Base-by-base conservation (phyloP, 1,140 invertebrate species). In the Drosophila ironensis region DNA sequence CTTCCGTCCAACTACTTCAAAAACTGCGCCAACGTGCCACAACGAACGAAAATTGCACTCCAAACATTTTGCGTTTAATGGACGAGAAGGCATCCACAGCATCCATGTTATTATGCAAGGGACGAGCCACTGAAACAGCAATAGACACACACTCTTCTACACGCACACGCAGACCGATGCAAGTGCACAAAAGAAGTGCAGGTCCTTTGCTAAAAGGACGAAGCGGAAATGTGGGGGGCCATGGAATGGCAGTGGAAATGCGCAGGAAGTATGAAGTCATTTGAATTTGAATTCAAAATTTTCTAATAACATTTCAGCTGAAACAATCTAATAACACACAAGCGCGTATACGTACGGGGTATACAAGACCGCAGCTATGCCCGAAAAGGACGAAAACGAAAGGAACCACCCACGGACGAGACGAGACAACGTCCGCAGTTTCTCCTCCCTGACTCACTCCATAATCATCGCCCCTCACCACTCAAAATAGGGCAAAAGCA, bases 211-310 rank as follows among this genome's bases (percentile, higher is more conserved):
- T 63, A 25, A 53, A 52, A 41, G 47, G 28, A 11, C 6, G 16
- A 28, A 22, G 22, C 9, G 14, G 25, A 14, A 20, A 12, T 4
- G 25, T 1, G 20, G 28, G 8, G 14, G 19, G 28, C 5, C n/a
- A n/a, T n/a, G 28, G 8, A 24, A 51, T 41, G 40, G 38, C 27
- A 35, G 3, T 30, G 28, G 37, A 57, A 57, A 56, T 25, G 40
- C 50, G 20, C 33, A 54, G 63, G 59, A 61, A 80, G 81, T 80
- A 86, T 80, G 68, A 86, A 86, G 81, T 81, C 81, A 86, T 86
- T 86, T 87, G 80, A 86, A 78, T 86, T 86, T 86, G 80, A 86
- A 86, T 87, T 86, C 81, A 86, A 72, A 86, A 86, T 86, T 75
- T 75, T 86, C 80, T 86, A 86, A 86, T 86, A 86, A 86, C 80